Evolutionary conservation across 2,113 vertebrate genomes (phyloP).

Genomic region (Ptilonorhynchus violaceus): DNA sequence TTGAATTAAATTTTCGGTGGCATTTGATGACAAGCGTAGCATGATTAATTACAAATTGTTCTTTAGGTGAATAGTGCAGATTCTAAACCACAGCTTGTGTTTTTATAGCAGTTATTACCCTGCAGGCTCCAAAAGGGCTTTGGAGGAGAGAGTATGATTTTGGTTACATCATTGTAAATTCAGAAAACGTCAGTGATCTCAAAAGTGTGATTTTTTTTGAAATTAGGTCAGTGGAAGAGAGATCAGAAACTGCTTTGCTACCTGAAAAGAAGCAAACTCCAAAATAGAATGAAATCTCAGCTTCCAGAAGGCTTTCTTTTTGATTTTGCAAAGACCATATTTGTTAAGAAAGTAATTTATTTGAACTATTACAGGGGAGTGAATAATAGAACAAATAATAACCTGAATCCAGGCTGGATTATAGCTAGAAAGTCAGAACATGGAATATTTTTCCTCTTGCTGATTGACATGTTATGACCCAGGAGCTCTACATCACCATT

Average conservation of each 20-base stretch:
- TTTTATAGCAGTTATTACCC: constrained; percentile 55
- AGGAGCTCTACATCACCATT: neutral
- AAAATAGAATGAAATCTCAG: neutral
- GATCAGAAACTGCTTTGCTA: constrained; percentile 26
- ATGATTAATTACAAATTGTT: constrained; percentile 47
- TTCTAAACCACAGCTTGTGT: constrained; percentile 52
- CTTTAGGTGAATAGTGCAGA: constrained; percentile 53
- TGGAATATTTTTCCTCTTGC: neutral
- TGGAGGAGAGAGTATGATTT: constrained; percentile 20
- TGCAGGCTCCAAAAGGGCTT: constrained; percentile 27
- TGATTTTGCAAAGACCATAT: neutral
- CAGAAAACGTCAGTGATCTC: constrained; percentile 53
- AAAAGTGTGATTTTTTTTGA: constrained; percentile 45
- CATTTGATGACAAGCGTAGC: constrained; percentile 6
- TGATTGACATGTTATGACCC: neutral
- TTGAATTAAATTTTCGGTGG: neutral
- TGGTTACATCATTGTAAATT: constrained; percentile 51
- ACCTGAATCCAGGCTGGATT: neutral
- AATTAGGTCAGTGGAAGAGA: constrained; percentile 60
- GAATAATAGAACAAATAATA: neutral
- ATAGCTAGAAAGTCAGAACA: neutral
- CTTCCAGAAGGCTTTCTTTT: neutral
- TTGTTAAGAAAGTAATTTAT: neutral
- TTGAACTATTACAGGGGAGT: neutral
- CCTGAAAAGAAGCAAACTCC: constrained; percentile 25